phyloP scores from a whole-genome alignment of 2,888 invertebrate species.

The Pristionchus exspectatus region DNA sequence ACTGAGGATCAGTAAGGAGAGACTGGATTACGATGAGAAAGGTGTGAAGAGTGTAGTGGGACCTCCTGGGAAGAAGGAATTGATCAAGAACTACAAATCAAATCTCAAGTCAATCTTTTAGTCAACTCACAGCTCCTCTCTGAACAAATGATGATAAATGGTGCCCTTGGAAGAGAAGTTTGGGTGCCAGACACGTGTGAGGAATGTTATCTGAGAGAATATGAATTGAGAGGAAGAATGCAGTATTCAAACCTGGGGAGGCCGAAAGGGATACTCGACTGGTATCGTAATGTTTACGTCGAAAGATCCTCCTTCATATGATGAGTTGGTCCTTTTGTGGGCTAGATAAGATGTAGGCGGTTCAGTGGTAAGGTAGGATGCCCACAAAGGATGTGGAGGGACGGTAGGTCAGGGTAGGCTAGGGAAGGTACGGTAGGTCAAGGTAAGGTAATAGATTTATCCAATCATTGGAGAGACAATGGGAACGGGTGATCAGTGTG shows the following conservation, averaged over 20 bases:
- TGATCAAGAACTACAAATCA: neutral
- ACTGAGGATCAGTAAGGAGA: conserved; percentile 84
- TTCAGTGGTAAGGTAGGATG: too few species aligned
- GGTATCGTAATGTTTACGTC: conserved; percentile 96
- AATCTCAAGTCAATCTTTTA: conserved; percentile 79
- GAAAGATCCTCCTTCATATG: conserved; percentile 96
- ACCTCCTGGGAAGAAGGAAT: conserved; percentile 85
- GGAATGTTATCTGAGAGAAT: neutral
- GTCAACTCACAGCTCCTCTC: neutral
- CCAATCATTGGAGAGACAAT: too few species aligned
- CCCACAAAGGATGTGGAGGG: too few species aligned
- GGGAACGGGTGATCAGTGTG: too few species aligned
- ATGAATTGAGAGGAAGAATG: neutral
- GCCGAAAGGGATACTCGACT: conserved; percentile 99
- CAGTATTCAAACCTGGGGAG: conserved; percentile 89
- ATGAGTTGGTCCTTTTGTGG: too few species aligned
- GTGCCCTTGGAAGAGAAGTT: too few species aligned
- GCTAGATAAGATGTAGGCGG: too few species aligned
- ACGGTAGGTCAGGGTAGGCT: too few species aligned
- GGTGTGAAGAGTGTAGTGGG: conserved; percentile 96
- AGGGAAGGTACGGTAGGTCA: too few species aligned
- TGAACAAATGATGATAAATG: neutral
- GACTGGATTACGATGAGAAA: conserved; percentile 96
- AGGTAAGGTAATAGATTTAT: too few species aligned
- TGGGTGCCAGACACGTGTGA: too few species aligned